Evolutionary conservation across 53 echinoderm and acorn worm species (phyloP).

Genomic region (Actinopyga echinites): DNA sequence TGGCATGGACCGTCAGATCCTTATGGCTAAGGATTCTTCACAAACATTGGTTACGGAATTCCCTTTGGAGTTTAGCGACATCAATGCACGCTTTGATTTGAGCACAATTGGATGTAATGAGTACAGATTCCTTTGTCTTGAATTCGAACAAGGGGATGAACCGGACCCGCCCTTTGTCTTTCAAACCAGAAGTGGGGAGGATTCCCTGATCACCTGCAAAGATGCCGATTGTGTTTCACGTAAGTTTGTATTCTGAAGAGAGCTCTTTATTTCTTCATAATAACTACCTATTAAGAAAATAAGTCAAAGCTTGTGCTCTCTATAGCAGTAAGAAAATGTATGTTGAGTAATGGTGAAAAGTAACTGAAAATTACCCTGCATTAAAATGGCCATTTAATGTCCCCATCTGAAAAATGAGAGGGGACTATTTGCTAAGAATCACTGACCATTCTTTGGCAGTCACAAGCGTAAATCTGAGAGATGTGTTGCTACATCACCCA

Average conservation of each 20-base stretch:
- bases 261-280: too few relatives aligned
- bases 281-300: too few relatives aligned
- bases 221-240: slow-evolving; percentile 69
- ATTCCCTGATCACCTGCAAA: slow-evolving; percentile 70
- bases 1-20: slow-evolving; percentile 64
- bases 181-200: slow-evolving; percentile 61
- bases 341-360: too few relatives aligned
- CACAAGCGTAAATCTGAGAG: too few relatives aligned
- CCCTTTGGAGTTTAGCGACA: slow-evolving; percentile 59
- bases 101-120: slow-evolving; percentile 74
- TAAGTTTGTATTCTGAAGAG: slow-evolving; percentile 19
- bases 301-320: too few relatives aligned
- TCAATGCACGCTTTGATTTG: slow-evolving; percentile 68
- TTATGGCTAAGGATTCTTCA: slow-evolving; percentile 48
- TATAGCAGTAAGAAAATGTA: too few relatives aligned
- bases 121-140: slow-evolving; percentile 69
- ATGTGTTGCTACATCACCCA: too few relatives aligned
- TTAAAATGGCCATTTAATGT: too few relatives aligned
- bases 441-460: too few relatives aligned
- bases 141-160: slow-evolving; percentile 62
- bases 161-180: slow-evolving; percentile 78
- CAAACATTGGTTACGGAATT: slow-evolving; percentile 43
- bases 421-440: too few relatives aligned
- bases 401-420: too few relatives aligned
- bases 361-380: too few relatives aligned